Evolutionary conservation across 1,140 invertebrate genomes (phyloP).

Genomic region (Phymorhynchus buccinoides): DNA sequence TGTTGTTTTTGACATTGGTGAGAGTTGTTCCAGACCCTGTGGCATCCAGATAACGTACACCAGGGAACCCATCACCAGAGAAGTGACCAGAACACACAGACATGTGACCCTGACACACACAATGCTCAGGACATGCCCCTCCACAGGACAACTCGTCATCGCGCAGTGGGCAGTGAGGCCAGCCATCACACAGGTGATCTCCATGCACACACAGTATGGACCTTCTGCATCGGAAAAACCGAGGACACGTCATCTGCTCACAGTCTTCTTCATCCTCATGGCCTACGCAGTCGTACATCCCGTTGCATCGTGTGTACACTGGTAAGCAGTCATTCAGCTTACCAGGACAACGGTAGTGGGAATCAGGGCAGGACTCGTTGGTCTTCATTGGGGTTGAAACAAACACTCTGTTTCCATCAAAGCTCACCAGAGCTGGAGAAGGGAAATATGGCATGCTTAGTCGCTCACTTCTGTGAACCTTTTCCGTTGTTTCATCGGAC

Average conservation of each 20-base stretch:
- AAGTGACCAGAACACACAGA: conserved; percentile 4
- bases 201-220: conserved; percentile 31
- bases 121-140: conserved; percentile 46
- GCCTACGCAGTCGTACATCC: conserved; percentile 13
- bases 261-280: conserved; percentile 28
- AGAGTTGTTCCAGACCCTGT: background rate
- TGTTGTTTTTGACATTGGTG: background rate
- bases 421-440: background rate
- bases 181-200: conserved; percentile 28
- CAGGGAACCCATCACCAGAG: background rate
- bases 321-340: background rate
- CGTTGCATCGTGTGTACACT: conserved; percentile 31
- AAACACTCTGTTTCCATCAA: conserved; percentile 4
- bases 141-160: conserved; percentile 41
- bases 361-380: background rate
- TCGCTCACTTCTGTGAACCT: too few species aligned
- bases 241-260: conserved; percentile 28
- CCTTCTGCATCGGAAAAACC: conserved; percentile 28
- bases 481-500: conserved; percentile 8
- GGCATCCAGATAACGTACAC: background rate
- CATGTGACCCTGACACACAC: conserved; percentile 21
- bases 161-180: conserved; percentile 34
- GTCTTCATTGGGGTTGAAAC: background rate
- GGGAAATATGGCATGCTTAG: background rate
- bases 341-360: conserved; percentile 8